These are phyloP conservation scores for Bombus polaris DNA, from an alignment of 1,140 invertebrate genomes.

Conservation along the genomic window DNA sequence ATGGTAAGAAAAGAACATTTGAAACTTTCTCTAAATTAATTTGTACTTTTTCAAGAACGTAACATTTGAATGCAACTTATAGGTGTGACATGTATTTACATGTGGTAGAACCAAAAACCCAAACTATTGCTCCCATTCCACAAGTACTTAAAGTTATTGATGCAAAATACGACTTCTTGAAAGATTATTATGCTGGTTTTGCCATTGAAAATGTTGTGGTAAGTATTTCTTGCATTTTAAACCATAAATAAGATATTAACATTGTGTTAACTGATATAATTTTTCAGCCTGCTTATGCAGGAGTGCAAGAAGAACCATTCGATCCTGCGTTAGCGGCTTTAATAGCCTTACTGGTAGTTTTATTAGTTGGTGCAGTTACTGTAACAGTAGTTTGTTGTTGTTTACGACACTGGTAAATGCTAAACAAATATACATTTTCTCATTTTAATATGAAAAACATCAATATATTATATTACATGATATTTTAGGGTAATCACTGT, in stretches of 20 bases:
- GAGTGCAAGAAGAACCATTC: conserved; percentile 87
- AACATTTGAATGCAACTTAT: conserved; percentile 61
- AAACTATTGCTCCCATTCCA: conserved; percentile 90
- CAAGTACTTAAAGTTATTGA: conserved; percentile 93
- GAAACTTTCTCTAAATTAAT: background rate
- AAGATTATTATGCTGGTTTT: conserved; percentile 89
- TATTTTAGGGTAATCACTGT: conserved; percentile 85
- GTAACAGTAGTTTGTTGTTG: conserved; percentile 95
- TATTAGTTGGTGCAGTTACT: conserved; percentile 93
- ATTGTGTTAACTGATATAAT: background rate
- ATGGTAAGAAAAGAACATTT: conserved; percentile 80
- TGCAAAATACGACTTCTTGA: conserved; percentile 92
- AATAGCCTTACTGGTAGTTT: conserved; percentile 92
- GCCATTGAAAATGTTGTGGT: conserved; percentile 92
- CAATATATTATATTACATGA: background rate
- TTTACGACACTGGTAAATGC: conserved; percentile 90
- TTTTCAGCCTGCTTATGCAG: conserved; percentile 82
- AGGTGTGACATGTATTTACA: conserved; percentile 95
- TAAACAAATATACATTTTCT: background rate
- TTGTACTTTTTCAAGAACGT: background rate
- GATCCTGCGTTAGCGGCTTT: conserved; percentile 93
- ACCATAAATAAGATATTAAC: conserved; percentile 2
- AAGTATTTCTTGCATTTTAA: conserved; percentile 59
- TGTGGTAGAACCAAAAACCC: conserved; percentile 89
- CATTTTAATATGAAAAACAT: background rate